phyloP scores from a whole-genome alignment of 1,140 invertebrate genomes.

The Drosophila fuyamai region DNA sequence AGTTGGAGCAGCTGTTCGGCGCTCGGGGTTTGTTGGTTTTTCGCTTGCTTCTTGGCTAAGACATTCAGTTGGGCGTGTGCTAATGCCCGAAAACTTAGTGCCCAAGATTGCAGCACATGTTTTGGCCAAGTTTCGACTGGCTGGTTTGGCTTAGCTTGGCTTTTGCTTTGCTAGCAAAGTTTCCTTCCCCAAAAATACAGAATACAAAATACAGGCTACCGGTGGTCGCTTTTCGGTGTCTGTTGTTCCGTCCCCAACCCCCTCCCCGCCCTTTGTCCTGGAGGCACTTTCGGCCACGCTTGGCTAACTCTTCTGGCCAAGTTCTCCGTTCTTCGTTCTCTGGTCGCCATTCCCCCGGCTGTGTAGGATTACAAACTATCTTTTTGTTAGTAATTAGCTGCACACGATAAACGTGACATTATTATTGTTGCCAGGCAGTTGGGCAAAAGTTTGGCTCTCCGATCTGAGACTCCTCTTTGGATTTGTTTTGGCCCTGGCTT shows the following conservation, averaged over 20 bases:
- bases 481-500: not conserved
- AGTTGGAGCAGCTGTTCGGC: constrained; percentile 34
- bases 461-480: constrained; percentile 6
- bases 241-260: constrained; percentile 10
- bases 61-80: constrained; percentile 76
- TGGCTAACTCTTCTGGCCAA: constrained; percentile 49
- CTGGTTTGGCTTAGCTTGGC: constrained; percentile 13
- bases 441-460: constrained; percentile 60
- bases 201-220: constrained; percentile 44
- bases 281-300: constrained; percentile 74
- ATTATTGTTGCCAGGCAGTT: constrained; percentile 75
- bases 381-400: constrained; percentile 83
- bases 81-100: constrained; percentile 68
- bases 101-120: constrained; percentile 74
- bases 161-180: constrained; percentile 31
- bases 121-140: constrained; percentile 64
- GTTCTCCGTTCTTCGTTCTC: constrained; percentile 13
- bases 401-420: constrained; percentile 83
- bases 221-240: constrained; percentile 37
- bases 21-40: not conserved
- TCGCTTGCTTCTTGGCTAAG: constrained; percentile 46
- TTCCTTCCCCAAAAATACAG: constrained; percentile 34
- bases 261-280: constrained; percentile 46
- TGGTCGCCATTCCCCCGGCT: constrained; percentile 12
- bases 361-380: constrained; percentile 81